phyloP scores from a whole-genome alignment of 1,140 invertebrate genomes.

The Pseudobourletiella spinata region DNA sequence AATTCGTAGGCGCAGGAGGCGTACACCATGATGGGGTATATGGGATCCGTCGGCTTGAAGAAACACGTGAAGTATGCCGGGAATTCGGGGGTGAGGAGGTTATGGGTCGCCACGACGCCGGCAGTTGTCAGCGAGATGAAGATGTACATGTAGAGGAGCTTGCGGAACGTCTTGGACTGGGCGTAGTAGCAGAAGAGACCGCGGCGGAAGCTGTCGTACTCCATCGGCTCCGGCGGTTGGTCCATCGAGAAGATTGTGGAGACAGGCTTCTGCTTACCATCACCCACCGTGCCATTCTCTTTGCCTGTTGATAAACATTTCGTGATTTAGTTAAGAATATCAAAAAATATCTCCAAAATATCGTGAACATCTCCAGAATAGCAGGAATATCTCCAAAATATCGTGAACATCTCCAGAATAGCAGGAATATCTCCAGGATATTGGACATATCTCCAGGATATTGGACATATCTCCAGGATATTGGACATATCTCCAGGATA shows the following conservation, averaged over 20 bases:
- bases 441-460: too few relatives aligned
- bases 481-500: too few relatives aligned
- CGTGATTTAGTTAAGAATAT: too few relatives aligned
- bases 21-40: constrained; percentile 10
- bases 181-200: constrained; percentile 32
- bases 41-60: constrained; percentile 17
- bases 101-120: constrained; percentile 26
- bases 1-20: constrained; percentile 25
- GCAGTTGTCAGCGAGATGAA: constrained; percentile 24
- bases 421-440: too few relatives aligned
- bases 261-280: constrained; percentile 25
- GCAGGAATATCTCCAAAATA: too few relatives aligned
- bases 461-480: too few relatives aligned
- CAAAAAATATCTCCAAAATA: too few relatives aligned
- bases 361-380: too few relatives aligned
- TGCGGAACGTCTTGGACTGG: constrained; percentile 32
- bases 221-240: constrained; percentile 28
- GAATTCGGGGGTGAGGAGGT: constrained; percentile 26
- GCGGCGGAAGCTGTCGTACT: constrained; percentile 33
- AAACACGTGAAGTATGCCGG: constrained; percentile 30
- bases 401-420: too few relatives aligned
- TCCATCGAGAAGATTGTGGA: constrained; percentile 27
- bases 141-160: constrained; percentile 29
- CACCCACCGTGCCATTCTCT: constrained; percentile 10
- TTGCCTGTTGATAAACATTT: constrained; percentile 21